phyloP scores from a whole-genome alignment of 1,140 invertebrate genomes.

The Aphelinus certus region DNA sequence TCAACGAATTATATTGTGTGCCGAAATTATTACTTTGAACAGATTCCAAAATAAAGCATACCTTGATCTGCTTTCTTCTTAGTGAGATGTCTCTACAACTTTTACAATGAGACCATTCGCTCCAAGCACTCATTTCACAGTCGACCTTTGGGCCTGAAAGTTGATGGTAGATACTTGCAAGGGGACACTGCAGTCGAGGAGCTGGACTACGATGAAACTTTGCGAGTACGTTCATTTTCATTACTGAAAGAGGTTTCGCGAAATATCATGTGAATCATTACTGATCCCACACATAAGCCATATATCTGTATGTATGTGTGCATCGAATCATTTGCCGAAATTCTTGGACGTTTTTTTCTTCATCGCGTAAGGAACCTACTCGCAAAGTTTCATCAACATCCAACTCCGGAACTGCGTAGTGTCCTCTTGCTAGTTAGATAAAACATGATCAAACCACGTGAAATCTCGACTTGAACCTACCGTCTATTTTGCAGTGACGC shows the following conservation, averaged over 20 bases:
- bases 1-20: too few relatives aligned
- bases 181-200: too few relatives aligned
- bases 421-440: not conserved
- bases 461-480: not conserved
- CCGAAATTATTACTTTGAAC: too few relatives aligned
- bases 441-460: not conserved
- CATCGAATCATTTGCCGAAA: not conserved
- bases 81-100: not conserved
- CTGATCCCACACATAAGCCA: too few relatives aligned
- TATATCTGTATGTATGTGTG: too few relatives aligned
- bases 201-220: not conserved
- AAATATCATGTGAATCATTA: not conserved
- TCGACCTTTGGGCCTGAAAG: constrained; percentile 24
- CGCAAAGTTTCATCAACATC: too few relatives aligned
- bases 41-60: too few relatives aligned
- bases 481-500: not conserved
- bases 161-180: too few relatives aligned
- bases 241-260: not conserved
- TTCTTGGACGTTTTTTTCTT: not conserved
- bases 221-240: not conserved
- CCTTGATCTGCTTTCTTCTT: constrained; percentile 9
- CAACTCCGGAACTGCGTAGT: too few relatives aligned
- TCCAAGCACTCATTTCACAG: constrained; percentile 30
- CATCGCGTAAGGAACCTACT: not conserved
- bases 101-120: constrained; percentile 16